Conservation (phyloP, 2,797 vertebrate genomes). For the Falco berigora region DNA sequence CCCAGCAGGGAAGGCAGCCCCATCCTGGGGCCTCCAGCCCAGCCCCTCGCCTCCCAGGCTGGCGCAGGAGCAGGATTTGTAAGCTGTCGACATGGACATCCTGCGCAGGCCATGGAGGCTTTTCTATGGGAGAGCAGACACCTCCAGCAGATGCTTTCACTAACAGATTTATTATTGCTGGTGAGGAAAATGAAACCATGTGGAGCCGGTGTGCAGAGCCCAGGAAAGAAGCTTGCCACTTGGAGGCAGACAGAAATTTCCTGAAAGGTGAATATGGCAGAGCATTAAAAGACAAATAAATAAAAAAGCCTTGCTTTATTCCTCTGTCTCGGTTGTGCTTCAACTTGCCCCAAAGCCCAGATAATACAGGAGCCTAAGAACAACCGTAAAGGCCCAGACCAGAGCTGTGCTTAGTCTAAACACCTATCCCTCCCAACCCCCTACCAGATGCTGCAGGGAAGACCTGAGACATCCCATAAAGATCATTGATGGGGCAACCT, state of each 20-base stretch:
- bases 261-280: conserved; percentile 49
- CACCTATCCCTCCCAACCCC: background rate
- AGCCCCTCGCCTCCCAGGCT: background rate
- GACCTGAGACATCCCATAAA: background rate
- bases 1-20: background rate
- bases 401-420: background rate
- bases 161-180: conserved; percentile 23
- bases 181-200: conserved; percentile 26
- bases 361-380: background rate
- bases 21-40: background rate
- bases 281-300: conserved; percentile 48
- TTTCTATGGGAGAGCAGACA: background rate
- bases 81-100: conserved; percentile 43
- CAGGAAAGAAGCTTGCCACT: background rate
- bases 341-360: background rate
- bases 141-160: conserved; percentile 33
- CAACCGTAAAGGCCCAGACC: background rate
- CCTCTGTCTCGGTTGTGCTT: background rate
- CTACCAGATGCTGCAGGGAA: background rate
- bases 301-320: background rate
- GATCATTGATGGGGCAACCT: background rate
- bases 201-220: background rate
- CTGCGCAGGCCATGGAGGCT: background rate
- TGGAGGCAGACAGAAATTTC: conserved; percentile 51
- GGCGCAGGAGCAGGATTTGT: background rate